Percentiles rank a stretch among this genome's conserved stretches.
Conservation (phyloP, 1,140 invertebrate genomes). For the Eufriesea mexicana region DNA sequence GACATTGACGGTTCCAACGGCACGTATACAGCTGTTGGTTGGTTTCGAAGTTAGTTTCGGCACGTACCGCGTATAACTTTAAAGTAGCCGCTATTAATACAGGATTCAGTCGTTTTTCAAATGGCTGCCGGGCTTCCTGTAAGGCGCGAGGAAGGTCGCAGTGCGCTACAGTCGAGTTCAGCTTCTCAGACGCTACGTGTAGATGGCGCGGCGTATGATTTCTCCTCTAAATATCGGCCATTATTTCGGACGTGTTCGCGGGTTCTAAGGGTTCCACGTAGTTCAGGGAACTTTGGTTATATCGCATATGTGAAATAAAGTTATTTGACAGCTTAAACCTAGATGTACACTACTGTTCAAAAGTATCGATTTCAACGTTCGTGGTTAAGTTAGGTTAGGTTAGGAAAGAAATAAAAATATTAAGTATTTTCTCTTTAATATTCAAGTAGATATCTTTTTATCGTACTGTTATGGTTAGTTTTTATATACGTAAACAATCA, state of each 20-base stretch:
- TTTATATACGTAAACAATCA: no score
- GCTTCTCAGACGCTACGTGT: not conserved
- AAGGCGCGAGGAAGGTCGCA: not conserved
- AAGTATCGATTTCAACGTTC: no score
- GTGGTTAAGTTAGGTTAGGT: no score
- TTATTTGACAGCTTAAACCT: no score
- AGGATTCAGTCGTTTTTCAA: slow-evolving; percentile 68
- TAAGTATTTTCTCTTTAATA: no score
- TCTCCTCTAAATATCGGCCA: not conserved
- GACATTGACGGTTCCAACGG: slow-evolving; percentile 55
- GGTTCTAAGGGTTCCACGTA: not conserved
- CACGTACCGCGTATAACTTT: slow-evolving; percentile 69
- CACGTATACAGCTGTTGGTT: slow-evolving; percentile 34
- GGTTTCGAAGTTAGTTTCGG: slow-evolving; percentile 59
- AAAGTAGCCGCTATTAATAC: slow-evolving; percentile 72
- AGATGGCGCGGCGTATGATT: not conserved
- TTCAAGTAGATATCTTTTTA: no score
- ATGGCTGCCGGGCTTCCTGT: slow-evolving; percentile 10
- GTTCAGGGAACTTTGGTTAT: no score
- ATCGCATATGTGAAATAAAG: no score
- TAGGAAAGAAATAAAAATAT: no score
- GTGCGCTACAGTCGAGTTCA: not conserved
- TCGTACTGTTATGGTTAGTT: no score
- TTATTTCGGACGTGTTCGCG: not conserved
- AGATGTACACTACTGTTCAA: no score